Evolutionary conservation across 2,113 vertebrate genomes (phyloP), one percentile per base, ranked within the genome.

Genomic region (Deroptyus accipitrinus): DNA sequence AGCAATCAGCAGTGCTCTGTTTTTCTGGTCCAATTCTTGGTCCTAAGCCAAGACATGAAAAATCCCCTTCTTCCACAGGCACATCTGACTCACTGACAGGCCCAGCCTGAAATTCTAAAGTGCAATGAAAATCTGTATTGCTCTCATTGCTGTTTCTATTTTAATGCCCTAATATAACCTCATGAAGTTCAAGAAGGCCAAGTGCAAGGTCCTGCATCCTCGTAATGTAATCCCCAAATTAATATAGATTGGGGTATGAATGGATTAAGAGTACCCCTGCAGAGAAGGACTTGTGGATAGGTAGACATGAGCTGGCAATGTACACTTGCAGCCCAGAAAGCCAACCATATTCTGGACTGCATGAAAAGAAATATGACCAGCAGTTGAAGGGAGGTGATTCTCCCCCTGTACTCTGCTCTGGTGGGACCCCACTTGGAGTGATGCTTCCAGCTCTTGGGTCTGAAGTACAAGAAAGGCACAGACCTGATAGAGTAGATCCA

Each of bases 401-500:
- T 62, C 1, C 37, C 11, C 18, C 35, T 66, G 22, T 55, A 5
- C n/a, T 93, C 27, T 25, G 12, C 61, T 83, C 30, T 42, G 8
- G 1, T 83, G 49, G 75, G 35, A 66, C 7, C 16, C 7, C 41
- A 70, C 20, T 16, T 76, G 44, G 10, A 80, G 28, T 49, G 5
- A 22, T 75, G 39, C 3, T 3, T 78, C 18, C 66, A 64, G 31
- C 7, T 86, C 9, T 70, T 68, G 51, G 10, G 8, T 25, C 17
- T 20, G 2, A 3, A 37, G 30, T 9, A 51, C 7, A 46, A 6
- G 22, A 57, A 24, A 13, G 23, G 31, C 27, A 10, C 10, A 30
- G 62, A 66, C 3, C 2, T 52, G 12, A 59, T 64, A 8, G 20
- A 92, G 19, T 0, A 0, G 22, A 23, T 69, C 44, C 61, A 54